Conservation (phyloP, 2,113 vertebrate species). For the Channa maculata region DNA sequence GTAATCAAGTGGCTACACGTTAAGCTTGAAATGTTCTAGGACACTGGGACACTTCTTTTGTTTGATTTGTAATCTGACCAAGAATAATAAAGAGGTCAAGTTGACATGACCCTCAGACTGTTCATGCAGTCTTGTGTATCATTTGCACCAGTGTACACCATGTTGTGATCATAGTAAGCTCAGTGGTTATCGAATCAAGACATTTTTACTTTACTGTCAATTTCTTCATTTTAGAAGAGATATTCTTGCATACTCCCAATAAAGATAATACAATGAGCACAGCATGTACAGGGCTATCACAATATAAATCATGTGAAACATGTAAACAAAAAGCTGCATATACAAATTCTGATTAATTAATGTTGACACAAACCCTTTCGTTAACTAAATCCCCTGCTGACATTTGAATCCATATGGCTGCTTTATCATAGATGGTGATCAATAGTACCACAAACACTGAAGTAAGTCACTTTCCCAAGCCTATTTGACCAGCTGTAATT, state of each 20-base stretch:
- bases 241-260: not conserved
- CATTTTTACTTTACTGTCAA: not conserved
- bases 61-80: no score
- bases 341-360: not conserved
- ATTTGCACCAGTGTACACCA: not conserved
- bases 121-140: no score
- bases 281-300: no score
- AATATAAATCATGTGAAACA: not conserved
- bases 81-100: no score
- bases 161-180: not conserved
- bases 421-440: not conserved
- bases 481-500: slow-evolving; percentile 17
- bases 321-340: not conserved
- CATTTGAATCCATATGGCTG: not conserved
- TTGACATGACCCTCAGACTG: no score
- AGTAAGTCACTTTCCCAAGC: not conserved
- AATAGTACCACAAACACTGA: slow-evolving; percentile 21
- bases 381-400: slow-evolving; percentile 16
- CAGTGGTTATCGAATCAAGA: not conserved
- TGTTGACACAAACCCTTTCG: slow-evolving; percentile 7
- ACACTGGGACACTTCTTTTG: no score
- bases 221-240: not conserved
- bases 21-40: no score
- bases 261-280: no score
- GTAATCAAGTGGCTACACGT: no score